Percentiles rank a stretch among this genome's conserved stretches.
Evolutionary conservation across 2,888 invertebrate genomes (phyloP).

Genomic region (Orthonevra nobilis): DNA sequence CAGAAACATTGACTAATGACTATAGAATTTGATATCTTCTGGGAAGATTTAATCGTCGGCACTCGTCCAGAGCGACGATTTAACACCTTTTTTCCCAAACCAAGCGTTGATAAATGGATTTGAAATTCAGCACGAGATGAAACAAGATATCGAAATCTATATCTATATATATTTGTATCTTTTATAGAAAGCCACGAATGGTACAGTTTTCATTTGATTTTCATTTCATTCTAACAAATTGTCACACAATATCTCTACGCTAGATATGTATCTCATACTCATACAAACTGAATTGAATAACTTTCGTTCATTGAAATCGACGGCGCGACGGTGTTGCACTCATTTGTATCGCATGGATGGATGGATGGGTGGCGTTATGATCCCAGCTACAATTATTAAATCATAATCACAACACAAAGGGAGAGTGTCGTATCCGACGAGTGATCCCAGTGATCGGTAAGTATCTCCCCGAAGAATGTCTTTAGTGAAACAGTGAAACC

Average conservation of each 20-base stretch:
- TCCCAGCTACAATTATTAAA: slow-evolving; percentile 39
- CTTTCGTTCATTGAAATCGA: slow-evolving; percentile 49
- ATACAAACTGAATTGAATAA: slow-evolving; percentile 35
- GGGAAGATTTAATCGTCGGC: slow-evolving; percentile 41
- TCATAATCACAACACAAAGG: slow-evolving; percentile 44
- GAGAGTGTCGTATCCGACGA: slow-evolving; percentile 33
- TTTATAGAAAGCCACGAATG: slow-evolving; percentile 20
- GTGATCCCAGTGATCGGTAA: slow-evolving; percentile 4
- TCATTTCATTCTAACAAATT: slow-evolving; percentile 42
- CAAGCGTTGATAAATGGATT: slow-evolving; percentile 39
- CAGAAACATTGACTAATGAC: slow-evolving; percentile 64
- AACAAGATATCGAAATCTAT: not conserved
- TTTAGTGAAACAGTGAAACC: slow-evolving; percentile 61
- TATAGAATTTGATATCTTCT: slow-evolving; percentile 44
- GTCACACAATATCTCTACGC: slow-evolving; percentile 38
- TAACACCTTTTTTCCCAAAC: slow-evolving; percentile 41
- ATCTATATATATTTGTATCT: not conserved
- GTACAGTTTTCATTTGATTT: slow-evolving; percentile 13
- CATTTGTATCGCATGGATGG: slow-evolving; percentile 9
- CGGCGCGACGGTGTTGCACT: too few species aligned
- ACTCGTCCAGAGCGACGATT: slow-evolving; percentile 24
- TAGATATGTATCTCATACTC: slow-evolving; percentile 14
- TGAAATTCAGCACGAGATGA: slow-evolving; percentile 30
- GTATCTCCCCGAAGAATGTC: slow-evolving; percentile 34
- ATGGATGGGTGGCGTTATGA: not conserved